A percentile compares a stretch with the other conserved stretches of the same genome.
Evolutionary conservation across 37 sponge, comb jelly and placozoan genomes (phyloP).

Genomic region (Chondrosia reniformis): DNA sequence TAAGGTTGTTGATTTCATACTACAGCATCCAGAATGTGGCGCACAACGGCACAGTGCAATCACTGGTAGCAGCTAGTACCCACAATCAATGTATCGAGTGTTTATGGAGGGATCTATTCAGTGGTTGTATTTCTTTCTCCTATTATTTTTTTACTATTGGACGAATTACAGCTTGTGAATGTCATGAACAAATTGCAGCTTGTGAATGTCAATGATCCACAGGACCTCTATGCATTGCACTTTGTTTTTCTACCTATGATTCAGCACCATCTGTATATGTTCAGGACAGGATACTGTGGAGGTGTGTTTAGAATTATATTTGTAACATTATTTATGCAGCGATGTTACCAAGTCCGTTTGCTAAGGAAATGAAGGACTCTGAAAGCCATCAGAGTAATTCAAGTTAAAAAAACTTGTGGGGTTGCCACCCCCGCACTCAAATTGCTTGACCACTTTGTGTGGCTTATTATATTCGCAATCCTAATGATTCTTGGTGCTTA

Average conservation of each 20-base stretch:
- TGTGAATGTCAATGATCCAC: slow-evolving; percentile 9
- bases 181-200: slow-evolving; percentile 31
- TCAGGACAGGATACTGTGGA: too few relatives aligned
- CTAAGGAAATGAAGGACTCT: too few relatives aligned
- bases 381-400: too few relatives aligned
- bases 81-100: slow-evolving; percentile 70
- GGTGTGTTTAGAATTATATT: too few relatives aligned
- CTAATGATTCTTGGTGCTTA: too few relatives aligned
- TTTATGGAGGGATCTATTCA: slow-evolving; percentile 48
- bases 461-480: too few relatives aligned
- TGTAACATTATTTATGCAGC: too few relatives aligned
- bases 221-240: slow-evolving; percentile 35
- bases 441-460: too few relatives aligned
- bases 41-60: slow-evolving; percentile 23
- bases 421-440: too few relatives aligned
- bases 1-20: slow-evolving; percentile 43
- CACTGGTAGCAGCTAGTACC: slow-evolving; percentile 30
- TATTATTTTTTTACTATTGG: slow-evolving; percentile 40
- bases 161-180: too few relatives aligned
- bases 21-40: slow-evolving; percentile 30
- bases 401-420: too few relatives aligned
- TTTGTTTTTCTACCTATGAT: slow-evolving; percentile 30
- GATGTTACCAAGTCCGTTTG: too few relatives aligned
- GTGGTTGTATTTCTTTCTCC: slow-evolving; percentile 29
- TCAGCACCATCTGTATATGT: slow-evolving; percentile 20